Evolutionary conservation across 2,888 invertebrate species (phyloP).

Genomic region (Eilema griseolum): DNA sequence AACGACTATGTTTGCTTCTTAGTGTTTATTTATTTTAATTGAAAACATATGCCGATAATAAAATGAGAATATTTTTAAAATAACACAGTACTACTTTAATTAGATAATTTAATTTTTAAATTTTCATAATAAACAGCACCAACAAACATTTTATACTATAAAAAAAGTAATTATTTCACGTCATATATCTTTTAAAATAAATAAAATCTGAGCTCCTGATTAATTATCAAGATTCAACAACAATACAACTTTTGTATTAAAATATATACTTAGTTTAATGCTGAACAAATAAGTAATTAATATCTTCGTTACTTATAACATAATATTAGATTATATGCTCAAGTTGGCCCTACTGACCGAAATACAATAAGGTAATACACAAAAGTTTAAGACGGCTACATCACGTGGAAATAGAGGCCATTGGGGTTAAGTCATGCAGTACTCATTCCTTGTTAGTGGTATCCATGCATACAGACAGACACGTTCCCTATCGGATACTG

Average conservation of each 20-base stretch:
- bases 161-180: no score
- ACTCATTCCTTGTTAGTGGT: conserved; percentile 42
- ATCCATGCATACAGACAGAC: conserved; percentile 46
- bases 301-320: background rate
- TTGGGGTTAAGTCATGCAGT: conserved; percentile 57
- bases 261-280: background rate
- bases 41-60: no score
- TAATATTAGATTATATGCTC: background rate
- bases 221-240: background rate
- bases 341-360: background rate
- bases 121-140: background rate
- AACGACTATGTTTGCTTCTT: background rate
- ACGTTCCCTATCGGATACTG: conserved; percentile 45
- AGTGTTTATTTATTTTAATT: background rate
- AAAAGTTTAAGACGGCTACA: conserved; percentile 6
- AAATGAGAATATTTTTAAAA: background rate
- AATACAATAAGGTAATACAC: background rate
- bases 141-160: no score
- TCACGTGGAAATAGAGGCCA: conserved; percentile 47
- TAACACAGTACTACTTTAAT: background rate
- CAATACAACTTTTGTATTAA: background rate
- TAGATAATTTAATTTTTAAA: no score
- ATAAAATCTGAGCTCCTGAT: background rate
- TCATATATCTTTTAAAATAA: no score
- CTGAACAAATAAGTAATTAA: background rate